phyloP scores from a whole-genome alignment of 2,113 vertebrate species.

The Calypte anna region DNA sequence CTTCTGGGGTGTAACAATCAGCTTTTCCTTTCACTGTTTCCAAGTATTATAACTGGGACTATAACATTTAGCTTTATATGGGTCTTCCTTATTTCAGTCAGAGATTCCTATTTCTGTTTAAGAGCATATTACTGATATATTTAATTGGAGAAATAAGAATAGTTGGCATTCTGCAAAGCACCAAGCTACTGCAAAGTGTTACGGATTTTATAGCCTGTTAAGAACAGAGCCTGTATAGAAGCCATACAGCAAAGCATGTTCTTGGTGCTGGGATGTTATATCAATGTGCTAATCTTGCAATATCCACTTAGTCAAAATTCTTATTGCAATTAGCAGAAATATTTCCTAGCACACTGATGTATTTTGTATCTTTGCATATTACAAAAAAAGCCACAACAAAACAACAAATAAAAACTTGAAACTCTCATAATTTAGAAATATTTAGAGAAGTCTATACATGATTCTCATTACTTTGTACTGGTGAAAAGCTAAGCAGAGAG shows the following conservation, averaged over 20 bases:
- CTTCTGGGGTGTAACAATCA: slow-evolving; percentile 5
- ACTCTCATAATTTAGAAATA: background rate
- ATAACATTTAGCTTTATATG: slow-evolving; percentile 51
- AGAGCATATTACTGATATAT: background rate
- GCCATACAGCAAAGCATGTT: background rate
- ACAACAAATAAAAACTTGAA: background rate
- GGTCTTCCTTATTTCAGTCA: slow-evolving; percentile 1
- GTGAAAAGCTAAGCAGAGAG: background rate
- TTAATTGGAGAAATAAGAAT: slow-evolving; percentile 53
- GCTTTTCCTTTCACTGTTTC: slow-evolving; percentile 23
- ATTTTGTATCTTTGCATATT: background rate
- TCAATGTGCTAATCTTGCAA: background rate
- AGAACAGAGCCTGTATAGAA: background rate
- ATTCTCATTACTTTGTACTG: background rate
- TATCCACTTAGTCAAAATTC: background rate
- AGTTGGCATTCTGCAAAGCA: background rate
- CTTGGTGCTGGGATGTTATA: background rate
- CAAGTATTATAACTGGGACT: slow-evolving; percentile 34
- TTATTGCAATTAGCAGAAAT: background rate
- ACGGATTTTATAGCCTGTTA: slow-evolving; percentile 1
- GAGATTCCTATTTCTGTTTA: slow-evolving; percentile 15
- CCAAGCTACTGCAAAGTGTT: background rate
- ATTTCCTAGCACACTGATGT: background rate
- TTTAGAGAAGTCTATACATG: background rate
- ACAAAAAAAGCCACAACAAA: background rate